phyloP scores from a whole-genome alignment of 2,113 vertebrate species.

The Coptodon bakossiorum region DNA sequence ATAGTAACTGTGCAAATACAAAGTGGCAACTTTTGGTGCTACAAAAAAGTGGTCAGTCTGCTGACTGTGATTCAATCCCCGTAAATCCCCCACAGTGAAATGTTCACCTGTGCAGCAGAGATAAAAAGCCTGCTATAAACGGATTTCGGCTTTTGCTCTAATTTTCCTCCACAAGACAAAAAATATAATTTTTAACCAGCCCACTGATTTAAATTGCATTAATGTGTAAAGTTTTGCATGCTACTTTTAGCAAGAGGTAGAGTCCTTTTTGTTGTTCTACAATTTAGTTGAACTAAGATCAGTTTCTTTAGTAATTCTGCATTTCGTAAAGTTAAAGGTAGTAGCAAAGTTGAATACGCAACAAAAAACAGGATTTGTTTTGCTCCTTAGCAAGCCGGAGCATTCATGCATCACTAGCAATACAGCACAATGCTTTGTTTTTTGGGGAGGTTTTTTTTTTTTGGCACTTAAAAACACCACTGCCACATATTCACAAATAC shows the following conservation, averaged over 20 bases:
- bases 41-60: neutral
- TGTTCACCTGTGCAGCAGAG: neutral
- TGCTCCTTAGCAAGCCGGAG: neutral
- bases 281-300: neutral
- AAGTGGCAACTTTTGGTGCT: neutral
- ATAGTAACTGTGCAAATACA: neutral
- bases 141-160: neutral
- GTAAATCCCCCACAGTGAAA: neutral
- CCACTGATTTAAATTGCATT: neutral
- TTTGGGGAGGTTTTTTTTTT: neutral
- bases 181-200: neutral
- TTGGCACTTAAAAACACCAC: neutral
- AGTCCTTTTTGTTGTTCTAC: neutral
- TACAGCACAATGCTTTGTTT: neutral
- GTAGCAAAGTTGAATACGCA: neutral
- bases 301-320: neutral
- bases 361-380: neutral
- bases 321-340: fast-evolving
- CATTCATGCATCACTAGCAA: neutral
- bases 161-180: neutral
- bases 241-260: neutral
- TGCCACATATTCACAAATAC: neutral
- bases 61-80: neutral
- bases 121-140: neutral
- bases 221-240: neutral